phyloP scores from a whole-genome alignment of 2,797 vertebrate species.

The Macroramphosus scolopax region DNA sequence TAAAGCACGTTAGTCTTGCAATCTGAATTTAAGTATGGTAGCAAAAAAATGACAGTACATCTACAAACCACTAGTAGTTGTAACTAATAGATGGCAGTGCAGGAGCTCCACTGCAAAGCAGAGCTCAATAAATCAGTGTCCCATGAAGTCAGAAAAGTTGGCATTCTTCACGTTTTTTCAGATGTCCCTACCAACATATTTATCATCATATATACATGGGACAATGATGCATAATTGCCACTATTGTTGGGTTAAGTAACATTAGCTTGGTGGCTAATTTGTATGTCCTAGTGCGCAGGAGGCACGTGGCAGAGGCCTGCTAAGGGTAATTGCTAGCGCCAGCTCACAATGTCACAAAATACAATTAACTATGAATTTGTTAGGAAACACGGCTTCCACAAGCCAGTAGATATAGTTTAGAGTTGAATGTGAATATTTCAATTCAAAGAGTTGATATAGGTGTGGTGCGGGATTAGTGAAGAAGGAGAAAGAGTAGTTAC shows the following conservation, averaged over 20 bases:
- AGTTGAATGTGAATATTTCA: no score
- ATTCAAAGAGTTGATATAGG: no score
- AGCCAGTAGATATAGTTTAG: no score
- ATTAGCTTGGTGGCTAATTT: not conserved
- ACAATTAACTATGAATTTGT: no score
- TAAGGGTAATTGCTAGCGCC: not conserved
- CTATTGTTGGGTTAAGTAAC: fast-evolving
- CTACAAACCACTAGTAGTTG: no score
- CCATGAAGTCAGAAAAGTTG: conserved; percentile 74
- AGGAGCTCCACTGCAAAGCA: no score
- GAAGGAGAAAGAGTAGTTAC: not conserved
- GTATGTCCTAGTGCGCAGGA: not conserved
- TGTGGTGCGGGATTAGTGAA: not conserved
- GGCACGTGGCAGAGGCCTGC: conserved; percentile 62
- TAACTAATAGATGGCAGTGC: no score
- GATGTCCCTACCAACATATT: conserved; percentile 84
- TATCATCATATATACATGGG: conserved; percentile 68
- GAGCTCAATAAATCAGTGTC: not conserved
- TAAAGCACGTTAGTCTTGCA: no score
- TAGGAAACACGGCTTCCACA: no score
- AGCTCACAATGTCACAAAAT: not conserved
- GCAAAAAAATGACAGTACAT: no score
- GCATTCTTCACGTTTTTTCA: conserved; percentile 75
- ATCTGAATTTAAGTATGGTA: no score
- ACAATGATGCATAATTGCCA: fast-evolving